Conservation (phyloP, 2,113 vertebrate species). For the western clawed frog (Xenopus tropicalis) region UCB_Xtro_10.0 CM004445.2:4663501-4664000, state of each 20-base stretch:
- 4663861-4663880: conserved; percentile 89
- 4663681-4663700: conserved; percentile 63
- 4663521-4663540: no score
- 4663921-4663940: conserved; percentile 46
- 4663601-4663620: not conserved
- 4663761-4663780: conserved; percentile 39
- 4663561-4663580: no score
- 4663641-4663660: conserved; percentile 44
- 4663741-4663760: conserved; percentile 46
- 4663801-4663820: conserved; percentile 55
- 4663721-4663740: conserved; percentile 53
- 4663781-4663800: conserved; percentile 13
- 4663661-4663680: conserved; percentile 61
- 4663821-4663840: conserved; percentile 80
- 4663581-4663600: not conserved
- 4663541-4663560: no score
- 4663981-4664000: conserved; percentile 98
- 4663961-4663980: conserved; percentile 83
- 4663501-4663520: no score
- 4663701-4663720: conserved; percentile 1
- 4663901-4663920: conserved; percentile 53
- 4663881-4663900: conserved; percentile 52
- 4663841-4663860: conserved; percentile 98
- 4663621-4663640: no score
- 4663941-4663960: conserved; percentile 34